Evolutionary conservation across 2,113 vertebrate genomes (phyloP).

Genomic region (Microcebus ravelobensis): DNA sequence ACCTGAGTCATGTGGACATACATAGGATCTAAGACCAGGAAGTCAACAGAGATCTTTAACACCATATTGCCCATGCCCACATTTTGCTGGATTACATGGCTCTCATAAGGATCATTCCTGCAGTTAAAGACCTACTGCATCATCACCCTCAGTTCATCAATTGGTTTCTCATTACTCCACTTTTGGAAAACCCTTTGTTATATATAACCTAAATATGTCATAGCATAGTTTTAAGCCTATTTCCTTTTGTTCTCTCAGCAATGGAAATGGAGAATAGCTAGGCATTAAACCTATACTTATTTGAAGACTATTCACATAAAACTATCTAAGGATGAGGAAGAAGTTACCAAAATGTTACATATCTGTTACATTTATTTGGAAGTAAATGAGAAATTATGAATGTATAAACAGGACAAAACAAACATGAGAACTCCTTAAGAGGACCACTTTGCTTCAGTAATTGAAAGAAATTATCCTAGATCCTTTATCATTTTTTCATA

Average conservation of each 20-base stretch:
- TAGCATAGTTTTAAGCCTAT: neutral
- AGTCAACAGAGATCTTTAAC: neutral
- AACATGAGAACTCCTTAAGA: neutral
- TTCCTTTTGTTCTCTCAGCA: neutral
- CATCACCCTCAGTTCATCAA: neutral
- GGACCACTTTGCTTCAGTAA: neutral
- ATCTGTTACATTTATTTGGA: neutral
- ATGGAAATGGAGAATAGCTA: neutral
- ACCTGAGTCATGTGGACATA: rapidly evolving
- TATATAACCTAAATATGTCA: neutral
- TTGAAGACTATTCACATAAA: neutral
- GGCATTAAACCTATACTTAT: neutral
- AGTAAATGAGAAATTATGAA: neutral
- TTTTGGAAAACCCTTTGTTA: neutral
- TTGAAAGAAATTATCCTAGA: neutral
- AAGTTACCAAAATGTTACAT: neutral
- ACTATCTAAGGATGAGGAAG: neutral
- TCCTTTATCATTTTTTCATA: neutral
- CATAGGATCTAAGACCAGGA: neutral
- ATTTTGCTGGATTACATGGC: neutral
- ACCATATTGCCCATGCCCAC: neutral
- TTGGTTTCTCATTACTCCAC: neutral
- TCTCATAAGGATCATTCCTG: neutral
- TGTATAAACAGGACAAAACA: neutral
- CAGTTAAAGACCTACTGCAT: neutral